These are phyloP conservation scores for Dipodomys spectabilis DNA, from an alignment of 2,113 vertebrate species.

Conservation along the genomic window DNA sequence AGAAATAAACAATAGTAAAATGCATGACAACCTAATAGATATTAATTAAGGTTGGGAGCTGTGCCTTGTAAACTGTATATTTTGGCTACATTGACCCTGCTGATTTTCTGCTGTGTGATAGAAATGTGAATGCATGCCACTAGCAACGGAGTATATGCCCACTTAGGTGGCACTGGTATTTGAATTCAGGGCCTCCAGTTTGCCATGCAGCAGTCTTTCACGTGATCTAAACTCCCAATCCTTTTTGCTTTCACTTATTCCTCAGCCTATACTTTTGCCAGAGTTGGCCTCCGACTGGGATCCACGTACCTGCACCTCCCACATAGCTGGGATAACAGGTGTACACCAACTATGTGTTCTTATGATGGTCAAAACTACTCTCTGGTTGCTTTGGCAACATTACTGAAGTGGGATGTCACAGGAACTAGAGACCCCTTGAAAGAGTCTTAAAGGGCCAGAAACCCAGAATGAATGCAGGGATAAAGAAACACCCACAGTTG, in stretches of 20 bases:
- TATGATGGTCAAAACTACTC: not conserved
- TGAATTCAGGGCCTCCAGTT: too few species aligned
- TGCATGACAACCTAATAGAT: not conserved
- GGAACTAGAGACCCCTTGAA: not conserved
- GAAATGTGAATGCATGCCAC: not conserved
- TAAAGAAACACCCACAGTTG: not conserved
- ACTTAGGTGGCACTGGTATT: too few species aligned
- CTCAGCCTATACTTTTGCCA: too few species aligned
- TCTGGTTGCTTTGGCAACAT: not conserved
- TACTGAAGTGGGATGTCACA: not conserved
- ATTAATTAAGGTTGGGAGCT: not conserved
- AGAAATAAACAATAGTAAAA: not conserved
- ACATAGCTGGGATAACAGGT: too few species aligned
- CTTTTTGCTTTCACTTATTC: too few species aligned
- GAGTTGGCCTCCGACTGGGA: too few species aligned
- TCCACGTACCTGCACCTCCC: too few species aligned
- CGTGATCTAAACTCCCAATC: too few species aligned
- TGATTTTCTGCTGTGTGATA: not conserved
- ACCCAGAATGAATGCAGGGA: not conserved
- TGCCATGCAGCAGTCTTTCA: too few species aligned
- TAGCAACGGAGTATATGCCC: not conserved
- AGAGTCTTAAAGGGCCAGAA: not conserved
- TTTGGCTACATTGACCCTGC: not conserved
- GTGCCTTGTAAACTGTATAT: not conserved
- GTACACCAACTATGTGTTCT: not conserved